Conservation (phyloP, 2,888 invertebrate genomes). For the Drosophila nigritarsus region DNA sequence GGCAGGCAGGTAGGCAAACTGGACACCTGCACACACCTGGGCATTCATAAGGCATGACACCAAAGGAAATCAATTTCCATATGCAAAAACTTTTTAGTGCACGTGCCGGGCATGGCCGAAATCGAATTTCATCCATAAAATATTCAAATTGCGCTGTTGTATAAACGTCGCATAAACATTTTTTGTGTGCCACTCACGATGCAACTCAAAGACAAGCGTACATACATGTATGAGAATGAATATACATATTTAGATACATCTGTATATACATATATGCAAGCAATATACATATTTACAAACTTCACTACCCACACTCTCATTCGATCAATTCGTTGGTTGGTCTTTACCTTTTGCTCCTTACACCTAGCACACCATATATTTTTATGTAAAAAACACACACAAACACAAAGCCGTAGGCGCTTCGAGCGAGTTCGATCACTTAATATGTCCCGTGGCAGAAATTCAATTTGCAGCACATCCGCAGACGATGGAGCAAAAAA, state of each 20-base stretch:
- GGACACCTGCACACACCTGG: slow-evolving; percentile 32
- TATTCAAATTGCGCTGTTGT: slow-evolving; percentile 77
- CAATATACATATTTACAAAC: background rate
- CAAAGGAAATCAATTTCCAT: slow-evolving; percentile 79
- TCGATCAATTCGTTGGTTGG: slow-evolving; percentile 20
- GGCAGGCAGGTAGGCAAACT: slow-evolving; percentile 28
- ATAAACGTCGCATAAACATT: slow-evolving; percentile 82
- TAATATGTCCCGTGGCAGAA: slow-evolving; percentile 81
- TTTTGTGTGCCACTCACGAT: slow-evolving; percentile 43
- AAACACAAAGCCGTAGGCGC: slow-evolving; percentile 65
- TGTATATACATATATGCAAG: background rate
- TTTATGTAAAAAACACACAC: slow-evolving; percentile 71
- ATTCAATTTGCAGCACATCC: slow-evolving; percentile 82
- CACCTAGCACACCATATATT: slow-evolving; percentile 57
- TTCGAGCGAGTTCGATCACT: slow-evolving; percentile 64
- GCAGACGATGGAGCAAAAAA: slow-evolving; percentile 29
- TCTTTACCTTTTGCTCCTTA: slow-evolving; percentile 45
- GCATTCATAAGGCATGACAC: slow-evolving; percentile 55
- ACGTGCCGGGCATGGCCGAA: slow-evolving; percentile 61
- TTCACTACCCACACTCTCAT: background rate
- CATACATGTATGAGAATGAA: background rate
- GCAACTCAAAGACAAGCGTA: slow-evolving; percentile 39
- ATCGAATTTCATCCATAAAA: slow-evolving; percentile 79
- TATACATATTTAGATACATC: background rate
- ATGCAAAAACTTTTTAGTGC: slow-evolving; percentile 81